Percentiles rank a stretch among this genome's conserved stretches.
phyloP scores from a whole-genome alignment of 2,888 invertebrate genomes.

The Corbicula japonica region DNA sequence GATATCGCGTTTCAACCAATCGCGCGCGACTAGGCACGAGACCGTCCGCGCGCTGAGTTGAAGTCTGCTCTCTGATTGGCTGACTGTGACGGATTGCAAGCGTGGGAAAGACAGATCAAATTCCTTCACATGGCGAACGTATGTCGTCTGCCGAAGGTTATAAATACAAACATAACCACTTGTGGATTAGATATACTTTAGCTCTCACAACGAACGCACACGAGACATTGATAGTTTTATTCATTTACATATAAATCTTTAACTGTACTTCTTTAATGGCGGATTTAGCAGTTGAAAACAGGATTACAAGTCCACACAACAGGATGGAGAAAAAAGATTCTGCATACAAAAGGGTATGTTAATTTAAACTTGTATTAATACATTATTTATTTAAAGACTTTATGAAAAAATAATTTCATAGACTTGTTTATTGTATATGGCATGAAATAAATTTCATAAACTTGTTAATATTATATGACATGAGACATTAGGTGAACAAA shows the following conservation, averaged over 20 bases:
- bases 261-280: conserved; percentile 40
- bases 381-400: too few relatives aligned
- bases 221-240: conserved; percentile 16
- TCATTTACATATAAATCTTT: conserved; percentile 6
- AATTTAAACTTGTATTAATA: neutral
- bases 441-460: too few relatives aligned
- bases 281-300: conserved; percentile 50
- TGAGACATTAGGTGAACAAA: too few relatives aligned
- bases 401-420: too few relatives aligned
- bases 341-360: conserved; percentile 66
- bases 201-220: conserved; percentile 9
- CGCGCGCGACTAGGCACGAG: conserved; percentile 60
- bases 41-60: conserved; percentile 56
- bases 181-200: conserved; percentile 52
- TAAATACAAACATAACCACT: conserved; percentile 70
- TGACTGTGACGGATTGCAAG: conserved; percentile 72
- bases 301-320: conserved; percentile 46
- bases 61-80: conserved; percentile 73
- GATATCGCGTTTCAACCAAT: conserved; percentile 65
- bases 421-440: too few relatives aligned
- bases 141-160: conserved; percentile 75
- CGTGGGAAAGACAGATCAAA: conserved; percentile 81
- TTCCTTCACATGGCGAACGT: conserved; percentile 79
- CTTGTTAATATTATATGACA: too few relatives aligned
- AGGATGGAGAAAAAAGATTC: conserved; percentile 64